These are phyloP conservation scores for Perodicticus potto DNA, from an alignment of 2,797 vertebrate species.

Conservation along the genomic window DNA sequence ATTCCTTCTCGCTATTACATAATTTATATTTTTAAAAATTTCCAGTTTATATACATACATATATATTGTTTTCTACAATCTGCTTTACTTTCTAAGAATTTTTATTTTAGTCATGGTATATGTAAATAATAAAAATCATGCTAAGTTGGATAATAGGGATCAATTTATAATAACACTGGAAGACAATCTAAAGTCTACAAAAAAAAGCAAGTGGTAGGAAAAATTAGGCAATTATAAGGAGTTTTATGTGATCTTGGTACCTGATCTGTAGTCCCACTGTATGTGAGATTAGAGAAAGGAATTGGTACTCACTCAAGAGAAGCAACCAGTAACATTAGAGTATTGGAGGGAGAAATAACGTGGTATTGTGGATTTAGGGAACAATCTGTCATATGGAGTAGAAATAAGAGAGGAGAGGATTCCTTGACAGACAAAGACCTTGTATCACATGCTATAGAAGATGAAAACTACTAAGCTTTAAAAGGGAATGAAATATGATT, in stretches of 20 bases:
- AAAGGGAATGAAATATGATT: background rate
- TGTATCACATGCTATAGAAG: background rate
- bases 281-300: background rate
- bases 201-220: background rate
- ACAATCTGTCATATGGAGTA: background rate
- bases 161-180: background rate
- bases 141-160: background rate
- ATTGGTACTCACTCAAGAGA: background rate
- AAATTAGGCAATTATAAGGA: background rate
- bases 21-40: constrained; percentile 5
- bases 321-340: background rate
- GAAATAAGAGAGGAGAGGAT: background rate
- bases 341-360: background rate
- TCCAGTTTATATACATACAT: background rate
- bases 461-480: background rate
- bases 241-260: background rate
- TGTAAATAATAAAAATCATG: background rate
- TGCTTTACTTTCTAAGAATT: background rate
- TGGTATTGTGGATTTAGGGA: background rate
- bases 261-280: background rate
- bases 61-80: constrained; percentile 13
- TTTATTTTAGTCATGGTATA: constrained; percentile 33
- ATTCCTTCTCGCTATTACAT: background rate
- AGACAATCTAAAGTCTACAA: background rate
- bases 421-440: background rate